These are phyloP conservation scores for Protonibea diacanthus DNA, from an alignment of 2,797 vertebrate species.

Conservation along the genomic window DNA sequence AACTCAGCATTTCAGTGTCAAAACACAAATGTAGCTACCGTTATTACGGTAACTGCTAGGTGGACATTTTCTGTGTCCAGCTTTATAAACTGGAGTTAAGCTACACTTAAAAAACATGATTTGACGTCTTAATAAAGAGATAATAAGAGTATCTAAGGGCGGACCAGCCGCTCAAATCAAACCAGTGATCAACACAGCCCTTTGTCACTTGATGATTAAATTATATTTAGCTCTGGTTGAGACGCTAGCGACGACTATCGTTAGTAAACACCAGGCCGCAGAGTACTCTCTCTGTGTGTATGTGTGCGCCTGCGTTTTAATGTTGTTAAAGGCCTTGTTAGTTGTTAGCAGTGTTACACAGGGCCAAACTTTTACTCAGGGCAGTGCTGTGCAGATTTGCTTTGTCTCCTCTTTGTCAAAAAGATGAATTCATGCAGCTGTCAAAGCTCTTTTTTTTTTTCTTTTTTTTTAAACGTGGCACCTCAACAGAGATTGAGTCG, in stretches of 20 bases:
- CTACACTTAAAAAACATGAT: no score
- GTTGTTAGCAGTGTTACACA: slow-evolving; percentile 32
- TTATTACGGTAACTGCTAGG: slow-evolving; percentile 37
- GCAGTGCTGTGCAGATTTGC: neutral
- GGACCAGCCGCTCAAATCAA: neutral
- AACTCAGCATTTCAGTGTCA: neutral
- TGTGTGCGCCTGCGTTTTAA: slow-evolving; percentile 9
- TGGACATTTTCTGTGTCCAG: slow-evolving; percentile 67
- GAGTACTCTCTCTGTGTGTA: slow-evolving; percentile 9
- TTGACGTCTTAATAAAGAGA: neutral
- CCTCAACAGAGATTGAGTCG: neutral
- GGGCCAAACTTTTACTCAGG: slow-evolving; percentile 42
- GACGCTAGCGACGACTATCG: neutral
- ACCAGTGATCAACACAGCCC: rapidly evolving
- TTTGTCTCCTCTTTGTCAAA: neutral
- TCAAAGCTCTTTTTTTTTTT: neutral
- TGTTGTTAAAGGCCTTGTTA: slow-evolving; percentile 37
- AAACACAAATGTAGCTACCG: slow-evolving; percentile 5
- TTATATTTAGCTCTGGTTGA: neutral
- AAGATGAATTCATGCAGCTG: neutral
- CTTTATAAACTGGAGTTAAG: slow-evolving; percentile 29
- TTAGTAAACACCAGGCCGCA: slow-evolving; percentile 74
- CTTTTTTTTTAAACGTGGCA: neutral
- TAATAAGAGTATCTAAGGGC: rapidly evolving
- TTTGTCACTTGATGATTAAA: neutral